These are phyloP conservation scores for Petrosia ficiformis DNA, from an alignment of 37 sponge, comb jelly and placozoan species.

Conservation along the genomic window DNA sequence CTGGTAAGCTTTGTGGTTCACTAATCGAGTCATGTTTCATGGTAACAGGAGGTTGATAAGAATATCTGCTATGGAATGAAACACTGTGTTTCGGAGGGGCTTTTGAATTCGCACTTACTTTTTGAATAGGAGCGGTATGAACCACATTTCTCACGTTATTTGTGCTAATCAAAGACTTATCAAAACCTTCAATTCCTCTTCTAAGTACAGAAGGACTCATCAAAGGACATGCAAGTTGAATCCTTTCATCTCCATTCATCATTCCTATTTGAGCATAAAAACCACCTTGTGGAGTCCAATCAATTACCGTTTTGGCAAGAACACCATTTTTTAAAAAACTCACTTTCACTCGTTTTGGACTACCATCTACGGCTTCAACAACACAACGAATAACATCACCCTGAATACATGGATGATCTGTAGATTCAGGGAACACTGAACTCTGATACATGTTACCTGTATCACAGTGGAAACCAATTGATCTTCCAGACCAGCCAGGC, in stretches of 20 bases:
- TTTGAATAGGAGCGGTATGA: background rate
- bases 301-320: conserved; percentile 12
- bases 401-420: conserved; percentile 18
- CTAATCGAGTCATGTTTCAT: too few species aligned
- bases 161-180: too few species aligned
- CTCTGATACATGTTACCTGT: conserved; percentile 34
- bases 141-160: background rate
- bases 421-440: background rate
- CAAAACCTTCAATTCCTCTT: background rate
- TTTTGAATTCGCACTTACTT: too few species aligned
- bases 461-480: conserved; percentile 74
- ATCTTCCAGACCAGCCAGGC: conserved; percentile 60
- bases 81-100: too few species aligned
- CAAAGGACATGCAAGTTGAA: conserved; percentile 40
- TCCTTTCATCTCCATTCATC: conserved; percentile 62
- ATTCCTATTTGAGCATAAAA: conserved; percentile 63
- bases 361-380: conserved; percentile 31
- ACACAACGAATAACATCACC: conserved; percentile 64
- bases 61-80: too few species aligned
- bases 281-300: conserved; percentile 32
- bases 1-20: too few species aligned
- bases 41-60: too few species aligned
- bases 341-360: conserved; percentile 46
- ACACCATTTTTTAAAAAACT: conserved; percentile 53
- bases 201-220: conserved; percentile 10